Base-by-base conservation (phyloP, 2,113 vertebrate species). In the Lamprotornis superbus region DNA sequence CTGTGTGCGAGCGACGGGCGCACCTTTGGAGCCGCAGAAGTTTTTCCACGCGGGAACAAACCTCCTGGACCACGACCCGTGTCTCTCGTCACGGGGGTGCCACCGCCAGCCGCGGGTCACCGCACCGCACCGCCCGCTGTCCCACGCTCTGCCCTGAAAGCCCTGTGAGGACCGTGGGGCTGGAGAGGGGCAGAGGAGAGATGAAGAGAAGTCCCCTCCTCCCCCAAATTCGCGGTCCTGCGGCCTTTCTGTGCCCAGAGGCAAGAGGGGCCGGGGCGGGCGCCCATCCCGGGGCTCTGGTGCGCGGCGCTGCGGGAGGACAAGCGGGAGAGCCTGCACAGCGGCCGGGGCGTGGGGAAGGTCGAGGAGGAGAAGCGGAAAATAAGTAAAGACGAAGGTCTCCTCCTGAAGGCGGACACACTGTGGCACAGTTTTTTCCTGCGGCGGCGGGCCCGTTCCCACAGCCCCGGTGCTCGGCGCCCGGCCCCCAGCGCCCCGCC, bases 1-100 rank as follows among this genome's bases (percentile, higher is more conserved):
- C 67, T 28, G 2, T 2, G 39, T 8, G 61, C 2, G 20, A 60
- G 87, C 6, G 7, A 47, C 21, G 3, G 65, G 24, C 1, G 9
- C 47, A 12, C 31, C 2, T 14, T 1, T 16, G 61, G 76, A 60
- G 49, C 79, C 21, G 5, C 50, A 3, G 40, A 21, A 3, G 18
- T n/a, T 30, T 77, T 17, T 68, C 33, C 65, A 59, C 0, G 3
- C 7, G 14, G 70, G 44, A 56, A 28, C 23, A 71, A 80, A 39
- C 12, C 57, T 15, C 23, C n/a, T 4, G 7, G 8, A 6, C 7
- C 50, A 4, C 11, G 3, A 17, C 47, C 33, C 6, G 12, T 3
- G 37, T 6, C 21, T 7, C 49, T 7, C 5, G 3, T 24, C 69
- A 7, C 49, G 4, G 52, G 5, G 18, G 7, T 24, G 40, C n/a